phyloP scores from a whole-genome alignment of 2,113 vertebrate genomes.

The Solenodon paradoxus region DNA sequence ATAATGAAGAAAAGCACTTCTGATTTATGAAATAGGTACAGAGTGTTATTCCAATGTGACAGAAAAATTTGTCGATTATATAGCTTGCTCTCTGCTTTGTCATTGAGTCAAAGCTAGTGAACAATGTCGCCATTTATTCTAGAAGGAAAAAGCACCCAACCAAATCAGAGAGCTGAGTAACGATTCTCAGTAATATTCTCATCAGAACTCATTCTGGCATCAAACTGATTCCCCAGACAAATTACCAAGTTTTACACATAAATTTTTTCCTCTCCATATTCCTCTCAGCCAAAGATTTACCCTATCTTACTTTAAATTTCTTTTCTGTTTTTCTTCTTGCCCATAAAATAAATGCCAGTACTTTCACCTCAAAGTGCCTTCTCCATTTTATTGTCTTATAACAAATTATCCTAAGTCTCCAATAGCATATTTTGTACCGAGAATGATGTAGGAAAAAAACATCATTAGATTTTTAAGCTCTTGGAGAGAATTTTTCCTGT shows the following conservation, averaged over 20 bases:
- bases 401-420: conserved; percentile 51
- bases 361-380: conserved; percentile 61
- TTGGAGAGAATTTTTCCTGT: not conserved
- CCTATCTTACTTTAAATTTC: conserved; percentile 64
- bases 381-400: conserved; percentile 69
- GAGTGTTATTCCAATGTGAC: conserved; percentile 45
- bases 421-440: not conserved
- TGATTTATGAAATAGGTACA: conserved; percentile 50
- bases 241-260: conserved; percentile 68
- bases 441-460: conserved; percentile 15
- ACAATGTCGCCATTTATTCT: conserved; percentile 61
- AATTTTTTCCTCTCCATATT: conserved; percentile 60
- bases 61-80: conserved; percentile 46
- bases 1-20: conserved; percentile 23
- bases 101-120: conserved; percentile 40
- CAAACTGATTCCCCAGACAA: conserved; percentile 69
- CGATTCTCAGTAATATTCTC: conserved; percentile 50
- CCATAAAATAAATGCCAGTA: conserved; percentile 60
- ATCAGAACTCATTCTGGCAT: conserved; percentile 71
- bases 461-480: not conserved
- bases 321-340: conserved; percentile 44
- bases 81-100: conserved; percentile 47
- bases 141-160: conserved; percentile 43
- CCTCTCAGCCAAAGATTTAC: conserved; percentile 50
- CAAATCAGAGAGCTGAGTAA: conserved; percentile 50